A percentile compares a stretch with the other conserved stretches of the same genome.
phyloP scores from a whole-genome alignment of 2,888 invertebrate genomes.

The Coelinius sp. region DNA sequence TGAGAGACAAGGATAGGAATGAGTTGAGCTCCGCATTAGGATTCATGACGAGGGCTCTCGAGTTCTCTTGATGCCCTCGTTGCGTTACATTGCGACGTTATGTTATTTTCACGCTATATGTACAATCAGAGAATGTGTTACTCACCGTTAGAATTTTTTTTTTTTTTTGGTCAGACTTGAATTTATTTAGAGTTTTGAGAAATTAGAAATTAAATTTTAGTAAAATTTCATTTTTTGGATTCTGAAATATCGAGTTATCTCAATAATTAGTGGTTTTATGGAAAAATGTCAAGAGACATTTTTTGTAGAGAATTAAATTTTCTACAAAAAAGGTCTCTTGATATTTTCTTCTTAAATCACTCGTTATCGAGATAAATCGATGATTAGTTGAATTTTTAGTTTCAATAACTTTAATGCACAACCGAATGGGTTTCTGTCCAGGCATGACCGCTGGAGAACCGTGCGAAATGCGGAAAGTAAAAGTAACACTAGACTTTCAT shows the following conservation, averaged over 20 bases:
- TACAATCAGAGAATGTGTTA: not conserved
- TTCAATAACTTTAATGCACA: not conserved
- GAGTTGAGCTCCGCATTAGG: constrained; percentile 30
- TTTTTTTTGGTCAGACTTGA: not conserved
- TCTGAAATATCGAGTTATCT: no score
- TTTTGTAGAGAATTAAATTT: no score
- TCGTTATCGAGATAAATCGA: not conserved
- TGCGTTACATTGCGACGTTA: constrained; percentile 8
- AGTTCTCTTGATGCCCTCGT: constrained; percentile 21
- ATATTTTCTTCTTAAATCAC: no score
- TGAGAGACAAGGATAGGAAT: not conserved
- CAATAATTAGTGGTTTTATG: no score
- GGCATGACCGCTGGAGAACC: not conserved
- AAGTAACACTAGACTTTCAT: constrained; percentile 6
- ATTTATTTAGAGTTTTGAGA: not conserved
- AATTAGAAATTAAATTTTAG: not conserved
- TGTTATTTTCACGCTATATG: not conserved
- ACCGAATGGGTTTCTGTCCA: not conserved
- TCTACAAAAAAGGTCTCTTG: no score
- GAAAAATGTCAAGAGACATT: no score
- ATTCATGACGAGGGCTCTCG: constrained; percentile 33
- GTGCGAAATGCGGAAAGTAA: constrained; percentile 1
- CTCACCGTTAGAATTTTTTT: constrained; percentile 28
- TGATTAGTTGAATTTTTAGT: not conserved
- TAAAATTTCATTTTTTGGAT: no score